phyloP scores from a whole-genome alignment of 2,888 invertebrate genomes.

The Noctua fimbriata region DNA sequence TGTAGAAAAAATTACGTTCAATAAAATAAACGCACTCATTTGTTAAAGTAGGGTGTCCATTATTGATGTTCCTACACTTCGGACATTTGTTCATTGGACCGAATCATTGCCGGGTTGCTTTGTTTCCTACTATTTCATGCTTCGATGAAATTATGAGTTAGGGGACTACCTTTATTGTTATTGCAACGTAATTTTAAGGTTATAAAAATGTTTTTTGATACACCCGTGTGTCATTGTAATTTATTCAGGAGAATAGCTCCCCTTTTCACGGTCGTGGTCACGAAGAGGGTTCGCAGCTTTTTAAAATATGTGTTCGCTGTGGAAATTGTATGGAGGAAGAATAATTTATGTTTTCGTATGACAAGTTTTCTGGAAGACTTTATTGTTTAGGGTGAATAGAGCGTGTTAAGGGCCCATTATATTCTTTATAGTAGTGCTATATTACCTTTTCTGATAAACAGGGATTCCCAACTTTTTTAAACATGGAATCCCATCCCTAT shows the following conservation, averaged over 20 bases:
- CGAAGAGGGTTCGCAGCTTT: constrained; percentile 46
- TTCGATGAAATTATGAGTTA: constrained; percentile 58
- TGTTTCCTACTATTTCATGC: constrained; percentile 69
- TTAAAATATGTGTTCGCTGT: constrained; percentile 49
- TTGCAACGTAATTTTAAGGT: constrained; percentile 64
- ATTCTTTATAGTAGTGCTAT: background rate
- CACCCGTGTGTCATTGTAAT: constrained; percentile 62
- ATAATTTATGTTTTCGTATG: constrained; percentile 35
- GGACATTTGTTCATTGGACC: constrained; percentile 69
- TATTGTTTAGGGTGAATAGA: constrained; percentile 34
- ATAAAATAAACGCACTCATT: constrained; percentile 31
- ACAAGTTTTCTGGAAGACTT: constrained; percentile 24
- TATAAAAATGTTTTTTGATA: constrained; percentile 65
- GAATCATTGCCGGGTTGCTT: constrained; percentile 68
- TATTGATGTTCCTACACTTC: constrained; percentile 66
- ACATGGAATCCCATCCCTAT: background rate
- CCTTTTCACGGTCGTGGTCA: constrained; percentile 64
- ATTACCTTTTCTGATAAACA: background rate
- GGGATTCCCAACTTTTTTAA: background rate
- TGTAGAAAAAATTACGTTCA: constrained; percentile 14
- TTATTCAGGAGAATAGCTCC: constrained; percentile 62
- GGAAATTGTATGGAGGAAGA: constrained; percentile 35
- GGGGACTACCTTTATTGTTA: constrained; percentile 61
- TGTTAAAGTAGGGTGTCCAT: constrained; percentile 57
- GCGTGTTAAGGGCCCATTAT: constrained; percentile 19